Conservation (phyloP, 2,113 vertebrate species). For the Cettia cetti region DNA sequence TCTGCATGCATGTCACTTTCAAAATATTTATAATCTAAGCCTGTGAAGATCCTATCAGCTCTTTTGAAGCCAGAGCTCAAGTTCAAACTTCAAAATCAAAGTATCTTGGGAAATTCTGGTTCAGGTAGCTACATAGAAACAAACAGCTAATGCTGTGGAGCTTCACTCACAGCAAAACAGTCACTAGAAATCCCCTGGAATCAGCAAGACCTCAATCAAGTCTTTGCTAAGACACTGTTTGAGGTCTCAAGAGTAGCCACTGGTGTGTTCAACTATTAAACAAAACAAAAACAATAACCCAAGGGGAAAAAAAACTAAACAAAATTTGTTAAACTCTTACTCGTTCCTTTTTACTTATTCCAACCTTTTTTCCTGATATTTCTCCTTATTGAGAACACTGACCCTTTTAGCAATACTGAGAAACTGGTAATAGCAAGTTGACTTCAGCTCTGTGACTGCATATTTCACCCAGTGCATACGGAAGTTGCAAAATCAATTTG, state of each 20-base stretch:
- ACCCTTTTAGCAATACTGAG: neutral
- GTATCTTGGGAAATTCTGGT: neutral
- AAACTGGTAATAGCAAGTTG: neutral
- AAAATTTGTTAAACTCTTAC: neutral
- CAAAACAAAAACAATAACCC: neutral
- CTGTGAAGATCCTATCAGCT: neutral
- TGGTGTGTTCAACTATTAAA: neutral
- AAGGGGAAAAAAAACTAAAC: neutral
- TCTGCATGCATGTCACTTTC: neutral
- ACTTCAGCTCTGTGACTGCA: neutral
- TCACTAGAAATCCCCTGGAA: neutral
- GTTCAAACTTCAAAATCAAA: neutral
- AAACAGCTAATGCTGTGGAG: neutral
- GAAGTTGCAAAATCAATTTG: neutral
- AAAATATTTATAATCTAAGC: neutral
- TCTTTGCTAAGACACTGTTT: neutral
- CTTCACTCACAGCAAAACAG: neutral
- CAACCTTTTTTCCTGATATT: neutral
- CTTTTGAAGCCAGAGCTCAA: constrained; percentile 4
- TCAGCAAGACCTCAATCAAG: neutral
- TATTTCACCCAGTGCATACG: neutral
- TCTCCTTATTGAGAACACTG: neutral
- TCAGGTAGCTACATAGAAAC: neutral
- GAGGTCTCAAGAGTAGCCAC: neutral
- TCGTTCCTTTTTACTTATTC: neutral